Evolutionary conservation across 2,797 vertebrate genomes (phyloP), one percentile per base, ranked within the genome.

Genomic region (Pseudomugil tenellus): DNA sequence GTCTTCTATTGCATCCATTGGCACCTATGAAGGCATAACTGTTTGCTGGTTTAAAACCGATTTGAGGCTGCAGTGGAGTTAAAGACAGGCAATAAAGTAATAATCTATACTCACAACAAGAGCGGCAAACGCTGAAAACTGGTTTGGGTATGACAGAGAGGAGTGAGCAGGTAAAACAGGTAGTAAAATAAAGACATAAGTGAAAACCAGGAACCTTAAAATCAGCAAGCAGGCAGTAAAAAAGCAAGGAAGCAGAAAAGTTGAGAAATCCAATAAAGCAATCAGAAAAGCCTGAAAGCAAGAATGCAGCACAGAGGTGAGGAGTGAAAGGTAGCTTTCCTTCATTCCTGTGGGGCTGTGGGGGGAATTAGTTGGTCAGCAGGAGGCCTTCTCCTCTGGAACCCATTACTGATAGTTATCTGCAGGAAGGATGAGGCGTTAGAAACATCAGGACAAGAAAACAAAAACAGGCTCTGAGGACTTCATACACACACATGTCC

Each of bases 381-480:
- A 13, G 74, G 70, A 65, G 28, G 52, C 12, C 52, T 4, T 53
- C 68, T 67, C 73, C 68, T 65, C 63, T 61, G 66, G 61, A 87
- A 68, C 58, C 58, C 70, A 74, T 83, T 76, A 78, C 72, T 58
- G 70, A 72, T 46, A n/a, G 48, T 52, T 63, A 54, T 79, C 60
- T 56, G 64, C 58, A 25, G 51, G 35, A 17, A 72, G 70, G 76
- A 74, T 48, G 65, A 74, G 56, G 32, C 53, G 25, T 10, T 28
- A 76, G 69, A 51, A 11, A 60, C 12, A 54, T 6, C 6, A 31
- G 67, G 25, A 48, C 29, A 35, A 58, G 53, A 43, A 49, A 51
- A 80, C 62, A 67, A 84, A 80, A 78, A 57, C 63, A 56, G 69
- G 49, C 37, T 13, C 71, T 52, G 73, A 79, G 71, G 62, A 70